These are phyloP conservation scores for Parascotia fuliginaria DNA, from an alignment of 2,888 invertebrate genomes.

Conservation along the genomic window DNA sequence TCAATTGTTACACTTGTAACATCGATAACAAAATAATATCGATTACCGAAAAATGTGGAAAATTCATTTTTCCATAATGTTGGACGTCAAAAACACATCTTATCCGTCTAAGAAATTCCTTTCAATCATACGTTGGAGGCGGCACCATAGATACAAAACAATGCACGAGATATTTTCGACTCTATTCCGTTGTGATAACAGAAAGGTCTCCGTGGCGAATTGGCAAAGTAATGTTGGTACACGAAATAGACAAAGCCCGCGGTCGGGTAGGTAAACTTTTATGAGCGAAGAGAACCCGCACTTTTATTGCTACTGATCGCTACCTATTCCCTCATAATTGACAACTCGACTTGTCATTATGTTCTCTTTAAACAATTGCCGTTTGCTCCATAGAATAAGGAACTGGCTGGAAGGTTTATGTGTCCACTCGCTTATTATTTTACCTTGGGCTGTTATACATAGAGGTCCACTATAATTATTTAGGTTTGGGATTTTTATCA, in stretches of 20 bases:
- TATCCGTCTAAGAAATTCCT: constrained; percentile 35
- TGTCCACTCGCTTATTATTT: constrained; percentile 28
- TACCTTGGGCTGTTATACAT: constrained; percentile 14
- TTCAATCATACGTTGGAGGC: constrained; percentile 39
- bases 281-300: constrained; percentile 79
- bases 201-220: constrained; percentile 40
- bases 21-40: constrained; percentile 12
- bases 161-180: constrained; percentile 48
- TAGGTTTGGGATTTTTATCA: no score
- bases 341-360: constrained; percentile 81
- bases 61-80: constrained; percentile 28
- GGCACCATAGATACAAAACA: constrained; percentile 15
- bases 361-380: constrained; percentile 75
- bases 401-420: constrained; percentile 32
- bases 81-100: constrained; percentile 29
- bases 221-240: constrained; percentile 48
- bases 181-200: constrained; percentile 55
- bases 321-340: constrained; percentile 84
- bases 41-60: constrained; percentile 19
- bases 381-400: constrained; percentile 46
- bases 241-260: constrained; percentile 68
- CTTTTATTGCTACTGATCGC: constrained; percentile 83
- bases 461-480: constrained; percentile 16
- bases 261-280: constrained; percentile 81
- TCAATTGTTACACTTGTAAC: constrained; percentile 5